phyloP scores from a whole-genome alignment of 2,888 invertebrate species.

The Harpagoxenus sublaevis region DNA sequence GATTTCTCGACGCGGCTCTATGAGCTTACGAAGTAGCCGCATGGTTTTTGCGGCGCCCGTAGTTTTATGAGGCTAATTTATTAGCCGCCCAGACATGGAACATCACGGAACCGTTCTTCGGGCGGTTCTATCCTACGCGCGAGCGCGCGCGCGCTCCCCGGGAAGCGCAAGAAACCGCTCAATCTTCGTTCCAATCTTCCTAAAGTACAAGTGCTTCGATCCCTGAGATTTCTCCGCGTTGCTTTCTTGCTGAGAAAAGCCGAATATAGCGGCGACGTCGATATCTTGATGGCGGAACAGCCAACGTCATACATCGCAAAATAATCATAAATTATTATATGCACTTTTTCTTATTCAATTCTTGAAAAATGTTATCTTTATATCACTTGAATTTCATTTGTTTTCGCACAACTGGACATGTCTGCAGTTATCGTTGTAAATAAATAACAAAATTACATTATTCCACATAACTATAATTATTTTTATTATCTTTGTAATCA shows the following conservation, averaged over 20 bases:
- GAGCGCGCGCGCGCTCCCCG: slow-evolving; percentile 39
- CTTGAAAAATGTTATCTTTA: background rate
- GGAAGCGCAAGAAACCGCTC: slow-evolving; percentile 70
- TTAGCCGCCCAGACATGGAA: slow-evolving; percentile 68
- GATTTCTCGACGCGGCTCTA: slow-evolving; percentile 59
- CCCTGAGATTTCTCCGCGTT: slow-evolving; percentile 65
- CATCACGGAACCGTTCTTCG: slow-evolving; percentile 66
- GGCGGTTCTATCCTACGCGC: slow-evolving; percentile 55
- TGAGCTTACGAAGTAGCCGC: slow-evolving; percentile 70
- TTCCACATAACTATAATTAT: background rate
- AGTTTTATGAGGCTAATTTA: slow-evolving; percentile 74
- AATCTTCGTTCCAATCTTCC: slow-evolving; percentile 70
- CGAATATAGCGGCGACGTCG: slow-evolving; percentile 26
- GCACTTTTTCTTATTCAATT: background rate
- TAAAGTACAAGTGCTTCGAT: slow-evolving; percentile 64
- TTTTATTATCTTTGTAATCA: background rate
- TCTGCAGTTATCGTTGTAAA: background rate
- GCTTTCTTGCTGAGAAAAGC: slow-evolving; percentile 63
- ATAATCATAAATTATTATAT: background rate
- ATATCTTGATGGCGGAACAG: slow-evolving; percentile 9
- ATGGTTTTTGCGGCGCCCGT: slow-evolving; percentile 66
- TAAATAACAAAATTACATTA: background rate
- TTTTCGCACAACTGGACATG: background rate
- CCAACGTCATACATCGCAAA: background rate
- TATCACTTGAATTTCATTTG: background rate